Percentiles rank a stretch among this genome's conserved stretches.
phyloP scores from a whole-genome alignment of 2,113 vertebrate species.

The Pluvianellus socialis region DNA sequence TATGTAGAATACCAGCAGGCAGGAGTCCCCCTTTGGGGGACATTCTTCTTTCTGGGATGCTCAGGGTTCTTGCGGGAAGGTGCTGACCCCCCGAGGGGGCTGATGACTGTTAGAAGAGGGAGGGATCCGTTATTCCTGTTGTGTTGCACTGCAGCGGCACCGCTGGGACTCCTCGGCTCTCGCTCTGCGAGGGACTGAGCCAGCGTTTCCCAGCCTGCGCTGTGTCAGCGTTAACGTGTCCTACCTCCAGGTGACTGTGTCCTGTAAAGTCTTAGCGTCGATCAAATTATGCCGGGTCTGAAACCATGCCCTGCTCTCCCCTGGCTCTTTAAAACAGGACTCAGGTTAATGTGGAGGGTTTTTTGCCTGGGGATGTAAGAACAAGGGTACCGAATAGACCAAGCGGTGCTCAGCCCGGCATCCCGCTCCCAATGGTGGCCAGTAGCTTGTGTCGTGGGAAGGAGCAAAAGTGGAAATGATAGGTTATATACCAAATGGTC shows the following conservation, averaged over 20 bases:
- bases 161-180: neutral
- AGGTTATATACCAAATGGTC: neutral
- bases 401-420: neutral
- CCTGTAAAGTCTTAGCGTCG: neutral
- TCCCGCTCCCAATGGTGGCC: neutral
- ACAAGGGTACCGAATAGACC: accelerated
- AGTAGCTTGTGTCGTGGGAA: accelerated
- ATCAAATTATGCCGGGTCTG: neutral
- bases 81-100: neutral
- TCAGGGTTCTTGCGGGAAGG: neutral
- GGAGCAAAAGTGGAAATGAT: neutral
- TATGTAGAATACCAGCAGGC: neutral
- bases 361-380: accelerated
- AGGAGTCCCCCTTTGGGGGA: neutral
- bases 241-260: neutral
- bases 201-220: neutral
- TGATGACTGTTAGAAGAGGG: neutral
- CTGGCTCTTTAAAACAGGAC: neutral
- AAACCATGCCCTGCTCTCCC: neutral
- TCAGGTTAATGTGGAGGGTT: neutral
- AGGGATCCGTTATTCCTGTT: neutral
- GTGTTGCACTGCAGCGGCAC: neutral
- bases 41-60: neutral
- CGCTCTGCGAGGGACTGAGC: neutral
- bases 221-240: neutral